Percentiles rank a stretch among this genome's conserved stretches.
Evolutionary conservation across 2,888 invertebrate genomes (phyloP).

Genomic region (Archips xylosteana): DNA sequence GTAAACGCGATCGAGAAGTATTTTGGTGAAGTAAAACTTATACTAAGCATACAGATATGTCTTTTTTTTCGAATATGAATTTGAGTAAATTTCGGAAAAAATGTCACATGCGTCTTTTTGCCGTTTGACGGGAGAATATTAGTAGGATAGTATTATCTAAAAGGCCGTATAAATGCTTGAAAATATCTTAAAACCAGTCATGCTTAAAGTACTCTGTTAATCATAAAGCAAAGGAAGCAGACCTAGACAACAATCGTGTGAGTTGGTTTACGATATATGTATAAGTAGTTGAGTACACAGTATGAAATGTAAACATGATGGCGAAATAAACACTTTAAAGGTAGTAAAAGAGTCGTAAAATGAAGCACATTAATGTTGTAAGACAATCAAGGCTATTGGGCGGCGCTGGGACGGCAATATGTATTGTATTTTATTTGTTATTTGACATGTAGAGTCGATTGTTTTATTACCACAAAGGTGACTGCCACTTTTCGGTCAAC

Average conservation of each 20-base stretch:
- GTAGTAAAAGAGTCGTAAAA: conserved; percentile 41
- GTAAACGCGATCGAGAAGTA: too few species aligned
- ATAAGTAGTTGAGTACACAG: conserved; percentile 23
- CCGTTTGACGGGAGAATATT: too few species aligned
- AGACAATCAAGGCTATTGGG: conserved; percentile 8
- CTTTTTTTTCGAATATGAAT: too few species aligned
- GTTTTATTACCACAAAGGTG: background rate
- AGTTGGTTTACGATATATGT: background rate
- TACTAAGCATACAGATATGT: too few species aligned
- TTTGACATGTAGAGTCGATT: conserved; percentile 9
- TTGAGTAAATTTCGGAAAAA: too few species aligned
- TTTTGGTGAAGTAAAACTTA: too few species aligned
- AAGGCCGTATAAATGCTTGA: background rate
- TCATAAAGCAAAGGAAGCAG: conserved; percentile 12
- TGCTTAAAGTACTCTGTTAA: background rate
- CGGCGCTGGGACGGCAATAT: conserved; percentile 2
- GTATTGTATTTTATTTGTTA: conserved; percentile 17
- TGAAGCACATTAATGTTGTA: conserved; percentile 34
- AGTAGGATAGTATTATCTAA: too few species aligned
- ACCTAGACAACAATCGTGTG: conserved; percentile 7
- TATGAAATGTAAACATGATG: conserved; percentile 26
- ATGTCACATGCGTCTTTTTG: too few species aligned
- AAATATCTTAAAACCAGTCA: background rate
- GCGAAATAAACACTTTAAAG: conserved; percentile 39
- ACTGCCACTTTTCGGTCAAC: background rate